phyloP scores from a whole-genome alignment of 2,113 vertebrate genomes.

The Calyptomena viridis region DNA sequence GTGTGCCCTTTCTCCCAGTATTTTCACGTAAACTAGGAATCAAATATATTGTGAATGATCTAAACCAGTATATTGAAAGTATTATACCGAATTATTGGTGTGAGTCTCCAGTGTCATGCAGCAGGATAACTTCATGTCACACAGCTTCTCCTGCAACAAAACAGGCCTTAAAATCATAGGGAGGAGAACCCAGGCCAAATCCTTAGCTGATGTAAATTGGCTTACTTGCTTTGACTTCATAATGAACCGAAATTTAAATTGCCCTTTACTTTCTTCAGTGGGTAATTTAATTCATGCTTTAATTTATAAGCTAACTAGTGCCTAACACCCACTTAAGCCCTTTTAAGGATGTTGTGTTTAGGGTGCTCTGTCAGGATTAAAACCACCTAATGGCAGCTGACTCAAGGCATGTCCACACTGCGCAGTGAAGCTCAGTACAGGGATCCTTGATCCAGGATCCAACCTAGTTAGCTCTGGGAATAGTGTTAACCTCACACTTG shows the following conservation, averaged over 20 bases:
- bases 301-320: slow-evolving; percentile 37
- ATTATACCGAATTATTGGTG: not conserved
- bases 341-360: not conserved
- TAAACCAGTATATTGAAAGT: not conserved
- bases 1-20: not conserved
- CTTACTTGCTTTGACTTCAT: not conserved
- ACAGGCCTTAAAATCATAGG: not conserved
- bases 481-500: not conserved
- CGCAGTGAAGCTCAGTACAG: not conserved
- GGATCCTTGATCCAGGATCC: not conserved
- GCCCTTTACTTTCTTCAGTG: not conserved
- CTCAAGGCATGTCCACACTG: not conserved
- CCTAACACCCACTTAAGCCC: not conserved
- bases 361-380: slow-evolving; percentile 9
- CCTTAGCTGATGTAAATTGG: not conserved
- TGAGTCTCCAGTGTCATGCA: not conserved
- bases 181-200: not conserved
- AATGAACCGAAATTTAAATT: slow-evolving; percentile 24
- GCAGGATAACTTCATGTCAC: not conserved
- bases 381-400: not conserved
- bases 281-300: slow-evolving; percentile 31
- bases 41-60: not conserved
- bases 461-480: not conserved
- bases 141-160: not conserved
- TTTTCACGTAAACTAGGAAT: not conserved